phyloP scores from a whole-genome alignment of 2,113 vertebrate genomes.

The Copsychus sechellarum region DNA sequence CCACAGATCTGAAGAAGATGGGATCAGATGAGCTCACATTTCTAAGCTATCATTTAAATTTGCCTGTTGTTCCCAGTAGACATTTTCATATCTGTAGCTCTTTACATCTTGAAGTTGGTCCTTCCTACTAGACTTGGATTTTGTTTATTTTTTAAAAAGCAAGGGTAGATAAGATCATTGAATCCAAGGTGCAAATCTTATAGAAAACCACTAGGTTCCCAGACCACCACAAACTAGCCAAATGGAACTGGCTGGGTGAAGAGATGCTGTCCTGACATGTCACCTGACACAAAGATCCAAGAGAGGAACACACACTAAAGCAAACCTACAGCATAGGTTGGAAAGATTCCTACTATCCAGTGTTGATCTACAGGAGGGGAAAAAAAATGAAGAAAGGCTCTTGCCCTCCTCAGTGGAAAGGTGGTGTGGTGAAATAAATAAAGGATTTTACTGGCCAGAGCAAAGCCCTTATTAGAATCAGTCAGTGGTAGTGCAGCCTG shows the following conservation, averaged over 20 bases:
- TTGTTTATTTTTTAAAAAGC: background rate
- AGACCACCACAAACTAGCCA: background rate
- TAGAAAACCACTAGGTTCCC: background rate
- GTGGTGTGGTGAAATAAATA: conserved; percentile 22
- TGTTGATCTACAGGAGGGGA: background rate
- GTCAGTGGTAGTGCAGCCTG: background rate
- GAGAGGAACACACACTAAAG: background rate
- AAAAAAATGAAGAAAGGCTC: background rate
- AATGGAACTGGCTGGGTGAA: background rate
- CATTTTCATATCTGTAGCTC: background rate
- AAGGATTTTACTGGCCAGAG: conserved; percentile 9
- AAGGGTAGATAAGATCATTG: background rate
- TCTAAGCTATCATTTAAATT: background rate
- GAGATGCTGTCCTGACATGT: background rate
- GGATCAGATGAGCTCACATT: background rate
- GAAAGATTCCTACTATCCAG: background rate
- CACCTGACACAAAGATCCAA: background rate
- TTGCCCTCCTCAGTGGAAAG: background rate
- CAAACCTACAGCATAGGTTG: background rate
- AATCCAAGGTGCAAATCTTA: background rate
- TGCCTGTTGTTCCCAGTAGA: background rate
- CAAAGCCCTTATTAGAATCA: conserved; percentile 33
- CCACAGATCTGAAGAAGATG: background rate
- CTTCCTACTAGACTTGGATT: background rate
- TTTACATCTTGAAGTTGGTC: background rate